These are phyloP conservation scores for Arnoldichthys spilopterus DNA, from an alignment of 2,797 vertebrate genomes.

Conservation along the genomic window DNA sequence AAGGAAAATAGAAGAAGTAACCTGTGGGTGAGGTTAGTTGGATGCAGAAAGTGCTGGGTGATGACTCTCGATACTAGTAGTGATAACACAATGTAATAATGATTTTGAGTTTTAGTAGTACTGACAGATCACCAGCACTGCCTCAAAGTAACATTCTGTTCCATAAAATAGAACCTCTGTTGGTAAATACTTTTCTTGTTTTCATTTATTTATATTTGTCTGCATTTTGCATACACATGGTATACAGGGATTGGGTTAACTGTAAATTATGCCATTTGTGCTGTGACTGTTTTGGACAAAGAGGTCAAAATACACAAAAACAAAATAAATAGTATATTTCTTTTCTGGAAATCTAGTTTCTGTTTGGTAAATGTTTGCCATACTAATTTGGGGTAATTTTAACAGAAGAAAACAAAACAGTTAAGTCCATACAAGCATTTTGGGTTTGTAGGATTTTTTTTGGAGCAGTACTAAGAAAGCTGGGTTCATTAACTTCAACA, in stretches of 20 bases:
- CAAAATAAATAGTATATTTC: neutral
- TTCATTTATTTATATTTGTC: neutral
- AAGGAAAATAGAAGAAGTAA: conserved; percentile 1
- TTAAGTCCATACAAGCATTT: neutral
- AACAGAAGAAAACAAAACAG: neutral
- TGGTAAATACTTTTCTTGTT: neutral
- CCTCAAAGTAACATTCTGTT: no score
- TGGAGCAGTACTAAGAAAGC: neutral
- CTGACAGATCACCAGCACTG: neutral
- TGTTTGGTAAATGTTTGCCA: neutral
- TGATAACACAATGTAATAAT: neutral
- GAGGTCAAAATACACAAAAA: neutral
- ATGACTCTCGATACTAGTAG: neutral
- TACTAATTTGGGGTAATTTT: neutral
- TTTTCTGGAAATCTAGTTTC: neutral
- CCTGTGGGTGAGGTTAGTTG: conserved; percentile 22
- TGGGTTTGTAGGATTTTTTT: neutral
- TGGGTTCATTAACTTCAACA: neutral
- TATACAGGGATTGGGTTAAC: neutral
- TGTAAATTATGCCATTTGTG: neutral
- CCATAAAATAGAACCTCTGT: neutral
- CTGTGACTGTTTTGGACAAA: neutral
- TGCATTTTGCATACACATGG: neutral
- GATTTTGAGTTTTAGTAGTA: neutral
- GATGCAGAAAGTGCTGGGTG: neutral